Base-by-base conservation (phyloP, 2,888 invertebrate species). In the Galerucella calmariensis region DNA sequence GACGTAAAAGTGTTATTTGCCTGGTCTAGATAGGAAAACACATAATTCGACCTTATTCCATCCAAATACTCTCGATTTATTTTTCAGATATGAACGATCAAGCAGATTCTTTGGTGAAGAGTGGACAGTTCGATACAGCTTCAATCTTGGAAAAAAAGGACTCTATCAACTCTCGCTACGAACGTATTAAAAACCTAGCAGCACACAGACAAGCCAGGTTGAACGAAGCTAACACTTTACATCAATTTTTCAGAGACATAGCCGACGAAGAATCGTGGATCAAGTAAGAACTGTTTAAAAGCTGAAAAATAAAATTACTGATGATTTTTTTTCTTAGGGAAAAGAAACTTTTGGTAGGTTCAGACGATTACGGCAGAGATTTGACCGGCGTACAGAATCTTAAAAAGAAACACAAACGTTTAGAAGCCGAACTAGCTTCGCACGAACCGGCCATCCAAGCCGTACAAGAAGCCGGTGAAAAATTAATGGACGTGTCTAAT, bases 201-300 rank as follows among this genome's bases (percentile, higher is more conserved):
- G 95, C 96, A 62, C 96, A 97, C 85, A 92, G 99, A 65, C 95
- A 97, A 84, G 95, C 95, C 10, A 91, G 97, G 48, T 91, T 99
- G 75, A 95, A 97, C 87, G 99, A 99, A 88, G 98, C 99, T 59
- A 95, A 98, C 86, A 98, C 98, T 8, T 91, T 99, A 85, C 99
- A 99, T 88, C 99, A 99, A 89, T 99, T 99, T 94, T 97, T 99
- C 92, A 90, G 99, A 71, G 99, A 99, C 86, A 98, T 99, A 86
- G 99, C 99, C 78, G 99, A 99, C 86, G 99, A 99, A 89, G 99
- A 99, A 88, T 97, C 97, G 9, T 99, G 99, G 99, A 99, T 99
- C 87, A 99, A 81, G 78, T 77, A 78, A 77, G 75, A 67, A 74
- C 44, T 44, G 41, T 73, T 69, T 67, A 16, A 53, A 56, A 53